Evolutionary conservation across 2,113 vertebrate species (phyloP).

Genomic region (Asarcornis scutulata): DNA sequence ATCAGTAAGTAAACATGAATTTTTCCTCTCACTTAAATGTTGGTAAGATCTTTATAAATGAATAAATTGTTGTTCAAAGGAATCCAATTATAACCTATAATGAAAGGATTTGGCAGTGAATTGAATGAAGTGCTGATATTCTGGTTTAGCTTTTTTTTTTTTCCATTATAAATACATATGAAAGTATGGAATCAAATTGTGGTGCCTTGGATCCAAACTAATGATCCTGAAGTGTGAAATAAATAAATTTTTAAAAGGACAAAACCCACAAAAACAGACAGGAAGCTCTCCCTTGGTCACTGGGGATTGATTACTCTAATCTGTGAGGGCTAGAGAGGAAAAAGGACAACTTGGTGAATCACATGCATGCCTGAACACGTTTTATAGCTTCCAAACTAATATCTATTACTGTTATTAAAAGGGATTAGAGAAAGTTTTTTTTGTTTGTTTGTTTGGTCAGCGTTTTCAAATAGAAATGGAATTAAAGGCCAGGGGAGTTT

Average conservation of each 20-base stretch:
- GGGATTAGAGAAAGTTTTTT: neutral
- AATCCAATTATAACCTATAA: neutral
- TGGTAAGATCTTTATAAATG: neutral
- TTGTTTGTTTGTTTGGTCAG: neutral
- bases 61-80: neutral
- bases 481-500: too few species aligned
- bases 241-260: neutral
- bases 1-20: slow-evolving; percentile 86
- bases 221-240: neutral
- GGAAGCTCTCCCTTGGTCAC: neutral
- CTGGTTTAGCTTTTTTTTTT: neutral
- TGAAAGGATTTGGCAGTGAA: neutral
- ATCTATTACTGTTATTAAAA: neutral
- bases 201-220: neutral
- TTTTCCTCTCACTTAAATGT: neutral
- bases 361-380: rapidly evolving
- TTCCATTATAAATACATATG: neutral
- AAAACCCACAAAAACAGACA: neutral
- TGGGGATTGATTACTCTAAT: neutral
- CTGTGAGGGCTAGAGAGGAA: neutral
- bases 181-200: neutral
- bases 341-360: neutral
- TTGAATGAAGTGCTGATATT: neutral
- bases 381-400: neutral
- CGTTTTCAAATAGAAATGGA: neutral